These are phyloP conservation scores for Sipha maydis DNA, from an alignment of 2,888 invertebrate genomes.

Conservation along the genomic window DNA sequence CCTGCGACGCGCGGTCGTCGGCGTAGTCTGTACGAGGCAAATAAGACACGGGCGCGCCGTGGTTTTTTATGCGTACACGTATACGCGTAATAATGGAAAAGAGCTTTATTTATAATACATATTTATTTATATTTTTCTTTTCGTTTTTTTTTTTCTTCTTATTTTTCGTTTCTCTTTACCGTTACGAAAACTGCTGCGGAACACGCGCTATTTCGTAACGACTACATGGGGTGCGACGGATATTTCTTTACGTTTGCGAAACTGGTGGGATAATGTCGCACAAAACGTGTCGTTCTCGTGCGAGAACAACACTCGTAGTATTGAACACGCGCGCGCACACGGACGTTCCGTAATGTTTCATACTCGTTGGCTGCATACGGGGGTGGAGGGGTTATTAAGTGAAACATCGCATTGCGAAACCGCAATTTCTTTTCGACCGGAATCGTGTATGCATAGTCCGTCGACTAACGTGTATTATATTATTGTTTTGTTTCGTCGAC, in stretches of 20 bases:
- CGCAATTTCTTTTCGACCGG: background rate
- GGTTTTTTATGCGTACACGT: background rate
- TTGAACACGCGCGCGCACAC: background rate
- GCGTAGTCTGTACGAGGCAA: background rate
- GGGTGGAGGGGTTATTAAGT: background rate
- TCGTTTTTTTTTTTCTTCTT: background rate
- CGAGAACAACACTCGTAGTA: background rate
- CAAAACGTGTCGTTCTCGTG: background rate
- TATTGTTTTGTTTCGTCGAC: too few relatives aligned
- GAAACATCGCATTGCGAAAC: background rate
- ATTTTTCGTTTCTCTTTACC: background rate
- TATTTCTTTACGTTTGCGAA: conserved; percentile 22
- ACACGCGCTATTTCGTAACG: background rate
- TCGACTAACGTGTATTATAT: too few relatives aligned
- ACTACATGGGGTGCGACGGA: background rate
- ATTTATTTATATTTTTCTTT: background rate
- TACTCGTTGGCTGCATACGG: background rate
- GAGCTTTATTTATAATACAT: background rate
- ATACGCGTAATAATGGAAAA: background rate
- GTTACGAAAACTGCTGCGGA: background rate
- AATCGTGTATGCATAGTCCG: too few relatives aligned
- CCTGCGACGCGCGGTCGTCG: background rate
- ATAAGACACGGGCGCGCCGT: background rate
- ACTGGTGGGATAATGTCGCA: background rate
- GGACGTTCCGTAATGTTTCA: conserved; percentile 37